Conservation (phyloP, 1,140 invertebrate genomes). For the Medauroidea extradentata region DNA sequence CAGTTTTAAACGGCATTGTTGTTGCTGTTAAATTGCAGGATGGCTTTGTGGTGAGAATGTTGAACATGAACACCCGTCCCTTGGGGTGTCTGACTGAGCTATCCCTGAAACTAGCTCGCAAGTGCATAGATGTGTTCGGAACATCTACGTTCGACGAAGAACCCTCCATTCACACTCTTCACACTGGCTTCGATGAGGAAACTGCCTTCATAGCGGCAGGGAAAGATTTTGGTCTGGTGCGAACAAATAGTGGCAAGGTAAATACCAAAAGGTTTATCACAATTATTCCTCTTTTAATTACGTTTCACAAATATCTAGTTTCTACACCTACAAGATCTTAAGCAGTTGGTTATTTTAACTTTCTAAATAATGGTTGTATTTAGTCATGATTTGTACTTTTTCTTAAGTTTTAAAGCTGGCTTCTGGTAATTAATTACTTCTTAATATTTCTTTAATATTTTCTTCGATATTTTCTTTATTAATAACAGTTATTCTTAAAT, state of each 20-base stretch:
- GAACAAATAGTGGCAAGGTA: constrained; percentile 73
- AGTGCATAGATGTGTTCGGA: constrained; percentile 73
- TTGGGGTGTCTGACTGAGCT: constrained; percentile 59
- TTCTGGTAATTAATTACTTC: too few species aligned
- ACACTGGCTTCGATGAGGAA: constrained; percentile 64
- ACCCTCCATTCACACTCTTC: constrained; percentile 44
- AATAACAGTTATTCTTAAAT: too few species aligned
- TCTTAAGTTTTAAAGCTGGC: too few species aligned
- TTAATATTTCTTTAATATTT: too few species aligned
- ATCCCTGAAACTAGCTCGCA: constrained; percentile 72
- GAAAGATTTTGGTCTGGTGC: constrained; percentile 80
- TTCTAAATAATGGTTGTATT: too few species aligned
- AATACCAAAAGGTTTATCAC: too few species aligned
- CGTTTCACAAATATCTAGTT: too few species aligned
- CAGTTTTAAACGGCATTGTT: constrained; percentile 1
- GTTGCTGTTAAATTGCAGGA: constrained; percentile 57
- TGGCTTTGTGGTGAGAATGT: constrained; percentile 73
- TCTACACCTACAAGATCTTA: too few species aligned
- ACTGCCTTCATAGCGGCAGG: constrained; percentile 62
- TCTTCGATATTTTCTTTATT: too few species aligned
- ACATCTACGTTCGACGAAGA: constrained; percentile 66
- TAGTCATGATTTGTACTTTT: too few species aligned
- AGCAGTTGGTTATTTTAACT: too few species aligned
- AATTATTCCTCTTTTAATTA: too few species aligned
- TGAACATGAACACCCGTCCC: constrained; percentile 61